Evolutionary conservation across 1,140 invertebrate genomes (phyloP).

Genomic region (Hormaphis cornu): DNA sequence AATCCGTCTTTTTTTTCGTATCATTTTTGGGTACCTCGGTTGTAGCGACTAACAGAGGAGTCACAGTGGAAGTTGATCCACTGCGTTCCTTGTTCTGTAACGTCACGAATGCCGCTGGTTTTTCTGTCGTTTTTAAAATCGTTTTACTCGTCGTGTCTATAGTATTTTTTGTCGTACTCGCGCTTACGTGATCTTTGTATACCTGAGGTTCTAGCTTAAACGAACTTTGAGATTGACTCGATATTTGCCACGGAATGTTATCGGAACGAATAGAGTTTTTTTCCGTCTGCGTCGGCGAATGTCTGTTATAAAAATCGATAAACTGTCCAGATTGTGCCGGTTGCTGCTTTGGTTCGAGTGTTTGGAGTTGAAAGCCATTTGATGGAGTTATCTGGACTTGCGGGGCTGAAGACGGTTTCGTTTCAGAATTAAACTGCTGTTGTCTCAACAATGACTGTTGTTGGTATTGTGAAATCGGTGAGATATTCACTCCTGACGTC

Average conservation of each 20-base stretch:
- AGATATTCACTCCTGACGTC: constrained; percentile 43
- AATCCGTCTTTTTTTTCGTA: constrained; percentile 42
- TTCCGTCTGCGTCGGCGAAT: constrained; percentile 7
- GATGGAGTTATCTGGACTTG: constrained; percentile 12
- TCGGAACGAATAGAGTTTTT: constrained; percentile 1
- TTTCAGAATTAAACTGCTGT: constrained; percentile 31
- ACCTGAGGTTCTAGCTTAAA: neutral
- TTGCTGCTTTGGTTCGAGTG: neutral
- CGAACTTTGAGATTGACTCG: neutral
- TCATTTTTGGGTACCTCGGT: constrained; percentile 1
- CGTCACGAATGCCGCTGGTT: neutral
- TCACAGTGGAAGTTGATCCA: neutral
- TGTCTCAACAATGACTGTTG: constrained; percentile 33
- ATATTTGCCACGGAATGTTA: constrained; percentile 9
- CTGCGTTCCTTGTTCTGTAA: constrained; percentile 1
- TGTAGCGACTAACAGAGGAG: neutral
- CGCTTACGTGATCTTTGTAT: neutral
- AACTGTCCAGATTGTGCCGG: neutral
- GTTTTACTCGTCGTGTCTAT: constrained; percentile 10
- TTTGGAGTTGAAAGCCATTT: neutral
- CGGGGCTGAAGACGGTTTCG: neutral
- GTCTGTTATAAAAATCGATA: neutral
- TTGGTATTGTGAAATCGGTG: constrained; percentile 39
- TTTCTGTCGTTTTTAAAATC: constrained; percentile 11
- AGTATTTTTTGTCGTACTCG: constrained; percentile 2